Percentiles rank a stretch among this genome's conserved stretches.
Conservation (phyloP, 2,888 invertebrate genomes). For the Uloborus plumipes region DNA sequence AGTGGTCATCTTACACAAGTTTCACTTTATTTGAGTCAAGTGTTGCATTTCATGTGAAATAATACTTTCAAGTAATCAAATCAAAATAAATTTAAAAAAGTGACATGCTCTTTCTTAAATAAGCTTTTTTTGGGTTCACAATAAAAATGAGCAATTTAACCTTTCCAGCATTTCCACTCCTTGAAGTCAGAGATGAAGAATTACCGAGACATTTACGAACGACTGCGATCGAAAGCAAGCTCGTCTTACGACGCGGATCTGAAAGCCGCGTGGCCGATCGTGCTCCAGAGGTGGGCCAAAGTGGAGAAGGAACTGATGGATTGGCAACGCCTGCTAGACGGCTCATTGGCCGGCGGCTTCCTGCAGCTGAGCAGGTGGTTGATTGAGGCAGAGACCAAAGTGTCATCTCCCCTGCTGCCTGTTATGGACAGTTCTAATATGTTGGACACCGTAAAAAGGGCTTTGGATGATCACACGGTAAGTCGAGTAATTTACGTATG, state of each 20-base stretch:
- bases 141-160: not conserved
- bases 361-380: constrained; percentile 91
- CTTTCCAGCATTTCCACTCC: constrained; percentile 79
- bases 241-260: constrained; percentile 72
- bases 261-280: constrained; percentile 84
- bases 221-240: constrained; percentile 86
- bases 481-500: constrained; percentile 1
- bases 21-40: not conserved
- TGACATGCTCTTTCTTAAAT: too few relatives aligned
- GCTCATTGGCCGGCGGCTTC: constrained; percentile 86
- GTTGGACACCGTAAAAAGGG: constrained; percentile 68
- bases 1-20: too few relatives aligned
- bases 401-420: constrained; percentile 86
- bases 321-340: constrained; percentile 92
- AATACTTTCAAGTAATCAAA: not conserved
- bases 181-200: constrained; percentile 84
- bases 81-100: too few relatives aligned
- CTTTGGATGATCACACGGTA: constrained; percentile 80
- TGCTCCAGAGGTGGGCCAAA: constrained; percentile 85
- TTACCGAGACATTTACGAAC: constrained; percentile 81
- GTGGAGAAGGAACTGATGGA: constrained; percentile 82
- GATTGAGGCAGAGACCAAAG: constrained; percentile 85
- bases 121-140: not conserved
- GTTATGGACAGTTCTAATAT: constrained; percentile 79
- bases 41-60: not conserved